Conservation (phyloP, 2,888 invertebrate species). For the Lasioglossum calceatum region DNA sequence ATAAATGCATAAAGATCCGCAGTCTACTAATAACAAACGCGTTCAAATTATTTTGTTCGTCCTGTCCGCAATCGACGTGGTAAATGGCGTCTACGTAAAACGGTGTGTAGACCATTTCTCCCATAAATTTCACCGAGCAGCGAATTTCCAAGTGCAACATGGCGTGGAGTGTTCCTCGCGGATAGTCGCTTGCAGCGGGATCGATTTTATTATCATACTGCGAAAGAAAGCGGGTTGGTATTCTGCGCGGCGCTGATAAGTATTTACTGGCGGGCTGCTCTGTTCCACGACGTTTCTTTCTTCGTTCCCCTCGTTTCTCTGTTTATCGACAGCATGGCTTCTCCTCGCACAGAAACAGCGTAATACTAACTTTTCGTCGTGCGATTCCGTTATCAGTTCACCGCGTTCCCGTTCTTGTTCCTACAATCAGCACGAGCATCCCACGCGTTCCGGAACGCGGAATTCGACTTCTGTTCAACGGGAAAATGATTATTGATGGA, state of each 20-base stretch:
- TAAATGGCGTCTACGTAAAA: neutral
- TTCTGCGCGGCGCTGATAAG: slow-evolving; percentile 73
- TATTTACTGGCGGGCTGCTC: slow-evolving; percentile 71
- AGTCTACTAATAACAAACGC: no score
- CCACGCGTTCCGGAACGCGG: slow-evolving; percentile 55
- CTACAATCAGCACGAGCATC: slow-evolving; percentile 49
- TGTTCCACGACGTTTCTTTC: slow-evolving; percentile 46
- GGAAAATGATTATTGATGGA: slow-evolving; percentile 60
- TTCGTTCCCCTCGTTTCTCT: slow-evolving; percentile 1
- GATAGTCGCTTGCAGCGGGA: slow-evolving; percentile 36
- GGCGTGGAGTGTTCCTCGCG: slow-evolving; percentile 1
- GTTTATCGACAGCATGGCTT: slow-evolving; percentile 18
- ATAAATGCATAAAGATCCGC: no score
- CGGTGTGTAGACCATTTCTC: neutral
- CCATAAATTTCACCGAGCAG: neutral
- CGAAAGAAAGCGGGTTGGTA: slow-evolving; percentile 60
- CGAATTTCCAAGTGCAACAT: slow-evolving; percentile 11
- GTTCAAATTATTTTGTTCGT: no score
- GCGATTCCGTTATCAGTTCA: slow-evolving; percentile 65
- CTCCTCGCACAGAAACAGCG: slow-evolving; percentile 37
- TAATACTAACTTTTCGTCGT: slow-evolving; percentile 60
- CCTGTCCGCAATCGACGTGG: neutral
- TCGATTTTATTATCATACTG: slow-evolving; percentile 69
- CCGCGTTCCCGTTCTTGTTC: slow-evolving; percentile 66
- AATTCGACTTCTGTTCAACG: slow-evolving; percentile 60